Base-by-base conservation (phyloP, 2,797 vertebrate genomes). In the Tenualosa ilisha region DNA sequence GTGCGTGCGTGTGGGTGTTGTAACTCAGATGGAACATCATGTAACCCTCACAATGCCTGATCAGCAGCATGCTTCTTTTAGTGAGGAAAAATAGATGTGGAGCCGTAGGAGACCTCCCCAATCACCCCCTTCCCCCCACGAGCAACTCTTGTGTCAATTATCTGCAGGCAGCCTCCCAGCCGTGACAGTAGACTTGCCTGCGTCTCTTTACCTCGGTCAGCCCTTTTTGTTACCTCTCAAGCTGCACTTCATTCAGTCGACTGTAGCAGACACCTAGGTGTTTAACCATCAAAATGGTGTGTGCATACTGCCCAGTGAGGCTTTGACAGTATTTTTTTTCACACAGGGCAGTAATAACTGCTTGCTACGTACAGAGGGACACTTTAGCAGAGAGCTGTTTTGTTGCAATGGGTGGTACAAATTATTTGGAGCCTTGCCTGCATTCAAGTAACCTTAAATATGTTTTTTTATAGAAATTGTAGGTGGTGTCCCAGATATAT, bases 401-500 rank as follows among this genome's bases (percentile, higher is more conserved):
- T 84, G 89, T 82, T 43, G 46, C 85, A 86, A 31, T 82, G 54
- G 82, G 15, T 20, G 46, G 31, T 31, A 31, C 56, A 43, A 26
- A 82, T 59, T 68, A n/a, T 90, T 90, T n/a, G 24, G 54, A 85
- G 63, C 84, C 85, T 37, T 75, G 68, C 82, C 51, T 26, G 87
- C 84, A 92, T 89, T 84, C 83, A 84, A 82, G 83, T 87, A 86
- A 84, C 40, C 75, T 87, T 85, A 88, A 83, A 84, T 88, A 85
- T 31, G 43, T 83, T 75, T 83, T 51, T 49, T 89, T 87, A 88
- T 86, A 87, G 88, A 88, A 72, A 82, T 75, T 88, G 83, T 84
- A 54, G 61, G 82, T 81, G 26, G 84, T 79, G 85, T 63, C 84
- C 85, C 17, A 79, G 40, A 37, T 40, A 37, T 22, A 26, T 31